A percentile compares a stretch with the other conserved stretches of the same genome.
These are phyloP conservation scores for Stenodera caucasica DNA, from an alignment of 2,888 invertebrate genomes.

Conservation along the genomic window DNA sequence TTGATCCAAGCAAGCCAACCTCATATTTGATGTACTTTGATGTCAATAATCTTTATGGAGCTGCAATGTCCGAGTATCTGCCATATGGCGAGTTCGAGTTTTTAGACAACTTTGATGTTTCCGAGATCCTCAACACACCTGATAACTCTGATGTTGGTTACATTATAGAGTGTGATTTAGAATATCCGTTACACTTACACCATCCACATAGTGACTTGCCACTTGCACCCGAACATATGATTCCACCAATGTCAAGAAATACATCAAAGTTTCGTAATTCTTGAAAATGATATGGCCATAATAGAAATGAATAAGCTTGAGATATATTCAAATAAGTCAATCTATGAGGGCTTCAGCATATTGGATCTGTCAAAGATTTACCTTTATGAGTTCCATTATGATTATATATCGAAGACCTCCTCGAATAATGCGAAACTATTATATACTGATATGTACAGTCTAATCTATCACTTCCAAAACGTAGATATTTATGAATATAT, in stretches of 20 bases:
- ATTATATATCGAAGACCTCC: not conserved
- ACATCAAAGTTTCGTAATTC: not conserved
- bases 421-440: too few species aligned
- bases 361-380: not conserved
- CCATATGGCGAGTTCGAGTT: conserved; percentile 41
- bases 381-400: not conserved
- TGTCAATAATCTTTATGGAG: conserved; percentile 42
- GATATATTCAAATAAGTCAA: not conserved
- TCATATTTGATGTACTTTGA: conserved; percentile 43
- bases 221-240: conserved; percentile 10
- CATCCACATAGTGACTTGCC: conserved; percentile 30
- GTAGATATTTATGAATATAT: too few species aligned
- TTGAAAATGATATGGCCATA: not conserved
- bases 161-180: conserved; percentile 27
- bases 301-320: not conserved
- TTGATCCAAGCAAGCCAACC: conserved; percentile 33
- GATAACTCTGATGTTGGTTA: conserved; percentile 36
- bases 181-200: conserved; percentile 46
- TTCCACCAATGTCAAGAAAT: not conserved
- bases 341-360: not conserved
- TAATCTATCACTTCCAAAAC: too few species aligned
- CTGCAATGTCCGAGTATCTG: conserved; percentile 36
- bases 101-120: not conserved
- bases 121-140: not conserved
- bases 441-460: too few species aligned